phyloP scores from a whole-genome alignment of 1,140 invertebrate genomes.

The Philaenus spumarius region DNA sequence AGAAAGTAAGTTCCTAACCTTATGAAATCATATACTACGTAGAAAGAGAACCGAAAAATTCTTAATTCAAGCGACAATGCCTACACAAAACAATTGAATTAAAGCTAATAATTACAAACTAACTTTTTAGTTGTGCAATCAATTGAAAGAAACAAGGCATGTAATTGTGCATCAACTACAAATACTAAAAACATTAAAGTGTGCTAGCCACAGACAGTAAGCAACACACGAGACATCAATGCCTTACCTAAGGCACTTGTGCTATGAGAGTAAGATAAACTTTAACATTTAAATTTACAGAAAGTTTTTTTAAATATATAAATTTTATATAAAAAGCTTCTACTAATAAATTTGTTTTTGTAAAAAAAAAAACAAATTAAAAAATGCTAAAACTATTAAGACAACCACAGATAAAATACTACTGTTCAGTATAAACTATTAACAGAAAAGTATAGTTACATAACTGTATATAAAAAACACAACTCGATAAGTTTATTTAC shows the following conservation, averaged over 20 bases:
- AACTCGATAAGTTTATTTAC: neutral
- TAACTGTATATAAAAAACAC: neutral
- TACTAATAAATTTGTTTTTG: conserved; percentile 6
- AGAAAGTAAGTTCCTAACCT: conserved; percentile 4
- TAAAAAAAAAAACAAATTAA: conserved; percentile 7
- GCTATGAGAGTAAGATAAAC: conserved; percentile 13
- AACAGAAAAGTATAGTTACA: neutral
- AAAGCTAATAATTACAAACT: no score
- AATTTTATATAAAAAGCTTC: conserved; percentile 10
- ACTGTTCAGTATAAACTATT: neutral
- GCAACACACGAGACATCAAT: conserved; percentile 15
- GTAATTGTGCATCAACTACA: neutral
- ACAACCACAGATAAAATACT: neutral
- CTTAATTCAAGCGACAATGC: no score
- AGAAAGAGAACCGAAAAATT: no score
- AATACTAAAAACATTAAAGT: conserved; percentile 9
- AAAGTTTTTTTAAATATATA: no score
- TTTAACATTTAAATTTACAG: conserved; percentile 8
- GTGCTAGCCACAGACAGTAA: conserved; percentile 5
- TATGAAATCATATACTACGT: no score
- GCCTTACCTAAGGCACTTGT: conserved; percentile 20
- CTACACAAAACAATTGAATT: no score
- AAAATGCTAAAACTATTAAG: conserved; percentile 5
- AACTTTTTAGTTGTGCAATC: no score
- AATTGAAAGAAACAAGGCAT: no score